Evolutionary conservation across 64 coral and sea anemone genomes (phyloP), one percentile per base, ranked within the genome.

Genomic region (Stichodactyla helianthus): DNA sequence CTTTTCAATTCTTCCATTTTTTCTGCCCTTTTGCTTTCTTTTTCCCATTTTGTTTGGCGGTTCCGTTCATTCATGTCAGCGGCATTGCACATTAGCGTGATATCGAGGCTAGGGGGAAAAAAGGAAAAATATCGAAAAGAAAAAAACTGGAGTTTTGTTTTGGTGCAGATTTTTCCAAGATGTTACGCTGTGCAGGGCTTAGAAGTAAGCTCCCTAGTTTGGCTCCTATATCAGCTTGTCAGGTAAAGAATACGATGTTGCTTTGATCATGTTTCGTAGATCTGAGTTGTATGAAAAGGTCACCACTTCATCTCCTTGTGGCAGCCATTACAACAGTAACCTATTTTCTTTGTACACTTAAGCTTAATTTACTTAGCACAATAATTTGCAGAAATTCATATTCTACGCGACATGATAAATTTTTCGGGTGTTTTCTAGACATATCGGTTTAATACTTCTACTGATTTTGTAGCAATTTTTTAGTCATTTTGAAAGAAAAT

Each of bases 161-260:
- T 74, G 68, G 68, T 74, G 65, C 68, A 11, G 20, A 52, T 52
- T 52, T 81, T 19, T 81, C 51, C 78, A 81, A 1, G 6, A 81
- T 81, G 78, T 53, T 81, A 22, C 78, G 78, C 78, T 81, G 78
- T 53, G 52, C 53, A 6, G 78, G 78, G 52, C 78, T 81, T 20
- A 51, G 52, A 54, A 51, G 78, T 16, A 81, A 53, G 78, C 17
- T 81, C 53, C 50, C 35, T 52, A n/a, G 18, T 54, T 81, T 81
- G 15, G 10, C 78, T 52, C 78, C 78, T 52, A 18, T 81, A 22
- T 81, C 51, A 53, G 52, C 51, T 53, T 81, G 51, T 50, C 35
- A 52, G 78, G 78, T 81, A 81, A 54, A 22, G 16, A 27, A 52
- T 80, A 54, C 18, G 12, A 22, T 8, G 4, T 81, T 14, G 7